Conservation (phyloP, 37 sponge, comb jelly and placozoan species). For the Chondrosia reniformis region DNA sequence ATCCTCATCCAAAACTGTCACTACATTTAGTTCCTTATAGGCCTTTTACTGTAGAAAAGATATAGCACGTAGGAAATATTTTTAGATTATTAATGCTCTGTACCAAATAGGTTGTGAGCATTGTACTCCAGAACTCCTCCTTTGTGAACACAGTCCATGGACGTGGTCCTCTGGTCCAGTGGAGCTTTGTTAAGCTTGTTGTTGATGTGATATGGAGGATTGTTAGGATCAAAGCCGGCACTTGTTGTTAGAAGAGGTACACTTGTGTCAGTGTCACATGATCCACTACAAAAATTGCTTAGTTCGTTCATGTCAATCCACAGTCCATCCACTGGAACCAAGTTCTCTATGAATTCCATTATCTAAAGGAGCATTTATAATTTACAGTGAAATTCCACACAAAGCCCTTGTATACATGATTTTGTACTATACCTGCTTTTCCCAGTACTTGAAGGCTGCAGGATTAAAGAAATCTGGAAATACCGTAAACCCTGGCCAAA, state of each 20-base stretch:
- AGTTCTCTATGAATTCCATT: slow-evolving; percentile 19
- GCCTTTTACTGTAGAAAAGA: no score
- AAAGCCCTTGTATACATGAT: no score
- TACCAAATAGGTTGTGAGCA: slow-evolving; percentile 83
- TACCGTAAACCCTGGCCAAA: slow-evolving; percentile 74
- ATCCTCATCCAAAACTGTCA: no score
- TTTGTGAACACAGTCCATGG: slow-evolving; percentile 72
- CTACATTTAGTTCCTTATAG: no score
- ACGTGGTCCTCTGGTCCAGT: slow-evolving; percentile 75
- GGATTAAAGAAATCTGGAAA: slow-evolving; percentile 87
- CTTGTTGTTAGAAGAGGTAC: no score
- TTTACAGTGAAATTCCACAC: no score
- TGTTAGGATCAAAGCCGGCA: slow-evolving; percentile 65
- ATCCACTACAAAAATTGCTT: slow-evolving; percentile 93
- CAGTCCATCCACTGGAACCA: slow-evolving; percentile 82
- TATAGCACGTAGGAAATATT: no score
- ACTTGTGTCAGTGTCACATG: slow-evolving; percentile 42
- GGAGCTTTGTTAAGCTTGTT: slow-evolving; percentile 32
- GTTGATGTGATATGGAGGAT: slow-evolving; percentile 59
- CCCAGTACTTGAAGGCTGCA: slow-evolving; percentile 55
- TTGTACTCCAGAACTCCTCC: slow-evolving; percentile 77
- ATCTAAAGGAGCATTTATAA: slow-evolving; percentile 36
- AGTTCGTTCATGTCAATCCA: slow-evolving; percentile 99
- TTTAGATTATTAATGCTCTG: no score
- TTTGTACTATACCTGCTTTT: slow-evolving; percentile 73